Base-by-base conservation (phyloP, 2,888 invertebrate genomes). In the Anodontia alba region DNA sequence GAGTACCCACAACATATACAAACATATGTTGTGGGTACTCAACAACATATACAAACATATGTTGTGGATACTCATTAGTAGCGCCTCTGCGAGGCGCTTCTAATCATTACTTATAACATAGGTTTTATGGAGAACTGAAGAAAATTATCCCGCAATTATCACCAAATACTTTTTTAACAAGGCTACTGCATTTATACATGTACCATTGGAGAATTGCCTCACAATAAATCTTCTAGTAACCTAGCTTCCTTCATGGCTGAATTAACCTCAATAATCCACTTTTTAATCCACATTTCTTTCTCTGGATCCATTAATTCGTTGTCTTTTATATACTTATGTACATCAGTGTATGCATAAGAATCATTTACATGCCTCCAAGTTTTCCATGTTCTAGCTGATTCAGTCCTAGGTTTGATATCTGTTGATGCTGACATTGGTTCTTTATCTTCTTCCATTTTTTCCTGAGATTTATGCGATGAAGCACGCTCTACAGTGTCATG, bases 321-420 rank as follows among this genome's bases (percentile, higher is more conserved):
- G 51, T 93, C 93, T 36, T 90, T 85, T 20, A 93, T 93, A 78
- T 93, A 93, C 78, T 92, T 90, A 57, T 88, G 87, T 3, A 93
- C 93, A 87, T 93, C 91, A 68, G 85, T 89, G 81, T 93, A 93
- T 12, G 93, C 93, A 84, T 93, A 91, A 3, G 92, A 92, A 26
- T 92, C 91, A 80, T 93, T 93, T 29, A 90, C 88, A 76, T 91
- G 90, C 70, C 93, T 86, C 91, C 92, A 93, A 20, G 92, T 92
- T 80, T 85, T 87, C 90, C 93, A 92, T 23, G 92, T 91, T 67
- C 87, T 84, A 20, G 88, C 88, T 0, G 89, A 89, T 57, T 78
- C 79, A 70, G 75, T 80, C 36, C 88, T 74, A 20, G 80, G 78
- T 66, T 86, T 86, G n/a, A 81, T 80, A 12, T 77, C 80, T 17